A percentile compares a stretch with the other conserved stretches of the same genome.
These are phyloP conservation scores for Silurus asotus DNA, from an alignment of 2,113 vertebrate species.

Conservation along the genomic window DNA sequence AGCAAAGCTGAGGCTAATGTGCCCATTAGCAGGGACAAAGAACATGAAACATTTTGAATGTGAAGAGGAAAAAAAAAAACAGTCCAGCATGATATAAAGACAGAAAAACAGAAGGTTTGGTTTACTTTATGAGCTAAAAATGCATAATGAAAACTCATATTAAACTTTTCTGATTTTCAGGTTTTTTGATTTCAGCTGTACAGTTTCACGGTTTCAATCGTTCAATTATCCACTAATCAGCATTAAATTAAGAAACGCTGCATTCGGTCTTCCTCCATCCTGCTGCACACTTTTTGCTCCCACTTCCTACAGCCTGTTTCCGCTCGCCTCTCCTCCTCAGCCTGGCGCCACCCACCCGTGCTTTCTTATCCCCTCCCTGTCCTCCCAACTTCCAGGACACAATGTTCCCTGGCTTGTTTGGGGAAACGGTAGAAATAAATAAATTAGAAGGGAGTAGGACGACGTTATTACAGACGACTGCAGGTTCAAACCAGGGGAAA, in stretches of 20 bases:
- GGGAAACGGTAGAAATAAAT: conserved; percentile 71
- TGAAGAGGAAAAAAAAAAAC: conserved; percentile 2
- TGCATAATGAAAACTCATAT: not conserved
- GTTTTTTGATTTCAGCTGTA: not conserved
- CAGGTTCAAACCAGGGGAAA: conserved; percentile 55
- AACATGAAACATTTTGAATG: not conserved
- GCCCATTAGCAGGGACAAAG: conserved; percentile 25
- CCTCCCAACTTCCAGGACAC: conserved; percentile 53
- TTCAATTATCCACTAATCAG: not conserved
- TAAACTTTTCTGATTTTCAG: not conserved
- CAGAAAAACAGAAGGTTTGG: not conserved
- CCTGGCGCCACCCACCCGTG: conserved; percentile 12
- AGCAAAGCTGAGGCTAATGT: conserved; percentile 53
- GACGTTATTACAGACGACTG: conserved; percentile 53
- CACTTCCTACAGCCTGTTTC: conserved; percentile 18
- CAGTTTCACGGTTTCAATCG: not conserved
- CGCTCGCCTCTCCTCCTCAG: conserved; percentile 6
- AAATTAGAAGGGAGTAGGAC: conserved; percentile 59
- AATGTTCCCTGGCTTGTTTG: conserved; percentile 61
- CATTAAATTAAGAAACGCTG: not conserved
- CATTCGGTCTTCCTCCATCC: conserved; percentile 28
- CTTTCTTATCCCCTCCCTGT: conserved; percentile 39
- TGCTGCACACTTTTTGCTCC: conserved; percentile 8
- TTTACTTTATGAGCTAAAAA: not conserved
- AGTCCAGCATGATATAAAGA: not conserved